Percentiles rank a stretch among this genome's conserved stretches.
Conservation (phyloP, 2,888 invertebrate genomes). For the Myathropa florea region DNA sequence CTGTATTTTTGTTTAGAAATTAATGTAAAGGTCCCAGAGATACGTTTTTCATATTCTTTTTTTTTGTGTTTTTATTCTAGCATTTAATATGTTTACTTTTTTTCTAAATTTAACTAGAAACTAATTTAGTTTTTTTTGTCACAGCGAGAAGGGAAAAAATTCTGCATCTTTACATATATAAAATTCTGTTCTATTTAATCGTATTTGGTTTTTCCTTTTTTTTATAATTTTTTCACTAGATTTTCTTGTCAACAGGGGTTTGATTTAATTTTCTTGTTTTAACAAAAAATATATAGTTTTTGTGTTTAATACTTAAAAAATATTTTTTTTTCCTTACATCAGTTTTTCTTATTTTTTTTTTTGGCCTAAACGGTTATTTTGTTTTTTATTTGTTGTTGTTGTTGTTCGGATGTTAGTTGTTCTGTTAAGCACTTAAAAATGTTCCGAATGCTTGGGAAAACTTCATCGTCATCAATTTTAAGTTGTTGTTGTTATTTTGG, state of each 20-base stretch:
- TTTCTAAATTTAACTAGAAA: slow-evolving; percentile 67
- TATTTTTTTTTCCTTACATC: slow-evolving; percentile 21
- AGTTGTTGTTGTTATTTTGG: slow-evolving; percentile 49
- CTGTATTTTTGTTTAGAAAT: slow-evolving; percentile 43
- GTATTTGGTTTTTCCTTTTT: slow-evolving; percentile 4
- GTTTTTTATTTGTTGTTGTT: slow-evolving; percentile 4
- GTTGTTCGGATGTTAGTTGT: slow-evolving; percentile 3
- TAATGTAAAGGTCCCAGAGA: slow-evolving; percentile 65
- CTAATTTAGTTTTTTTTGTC: slow-evolving; percentile 54
- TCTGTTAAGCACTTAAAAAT: slow-evolving; percentile 62
- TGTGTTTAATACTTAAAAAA: slow-evolving; percentile 53
- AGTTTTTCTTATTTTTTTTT: slow-evolving; percentile 33
- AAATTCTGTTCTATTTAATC: slow-evolving; percentile 56
- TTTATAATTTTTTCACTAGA: slow-evolving; percentile 34
- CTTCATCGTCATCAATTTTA: slow-evolving; percentile 51
- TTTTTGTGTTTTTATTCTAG: slow-evolving; percentile 42
- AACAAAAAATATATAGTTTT: slow-evolving; percentile 57
- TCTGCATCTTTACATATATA: slow-evolving; percentile 48
- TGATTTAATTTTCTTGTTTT: slow-evolving; percentile 34
- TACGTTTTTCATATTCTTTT: slow-evolving; percentile 41
- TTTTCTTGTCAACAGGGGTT: slow-evolving; percentile 46
- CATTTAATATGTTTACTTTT: slow-evolving; percentile 30
- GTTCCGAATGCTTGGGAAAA: slow-evolving; percentile 43
- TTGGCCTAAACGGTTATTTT: slow-evolving; percentile 54
- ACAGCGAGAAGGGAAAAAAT: slow-evolving; percentile 58